Base-by-base conservation (phyloP, 2,797 vertebrate species). In the Champsocephalus gunnari region DNA sequence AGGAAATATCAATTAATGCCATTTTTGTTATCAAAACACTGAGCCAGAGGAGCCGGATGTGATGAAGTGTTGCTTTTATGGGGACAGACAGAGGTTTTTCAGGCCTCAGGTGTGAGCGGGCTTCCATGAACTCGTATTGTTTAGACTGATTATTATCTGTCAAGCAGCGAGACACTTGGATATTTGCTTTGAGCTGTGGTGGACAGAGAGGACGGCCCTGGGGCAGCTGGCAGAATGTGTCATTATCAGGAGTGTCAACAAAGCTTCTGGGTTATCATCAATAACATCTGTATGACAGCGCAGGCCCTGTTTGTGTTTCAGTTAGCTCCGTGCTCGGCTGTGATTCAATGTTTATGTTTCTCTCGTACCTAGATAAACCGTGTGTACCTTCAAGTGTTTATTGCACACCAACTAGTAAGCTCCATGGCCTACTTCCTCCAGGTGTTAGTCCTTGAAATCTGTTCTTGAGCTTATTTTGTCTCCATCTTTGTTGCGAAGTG, bases 201-300 rank as follows among this genome's bases (percentile, higher is more conserved):
- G 78, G 72, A 59, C 80, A 60, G 74, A 89, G 73, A 81, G 68
- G 79, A 71, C 44, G 64, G 57, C 75, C 80, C 68, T 8, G 41
- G 77, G 85, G 86, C 88, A 67, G 71, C 60, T 62, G 84, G 73
- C 70, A 84, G 73, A 87, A 82, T 53, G 75, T 81, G 84, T 82
- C 82, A 80, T 89, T 91, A 90, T 93, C 87, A 87, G 70, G 56
- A 81, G 81, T 65, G 82, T 89, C 77, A 90, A 86, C 87, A 90
- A 68, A 68, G 76, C 81, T 83, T 60, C 68, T 54, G 84, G 85
- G 83, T 91, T 84, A 89, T 92, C 88, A 88, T 91, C 85, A 76
- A 80, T 82, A 82, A 83, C 80, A 88, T 89, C 87, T 82, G 64
- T 71, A 83, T 81, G 80, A 81, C 84, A 82, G 80, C 21, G 13